Evolutionary conservation across 2,797 vertebrate genomes (phyloP), one percentile per base, ranked within the genome.

Genomic region (Sparus aurata): DNA sequence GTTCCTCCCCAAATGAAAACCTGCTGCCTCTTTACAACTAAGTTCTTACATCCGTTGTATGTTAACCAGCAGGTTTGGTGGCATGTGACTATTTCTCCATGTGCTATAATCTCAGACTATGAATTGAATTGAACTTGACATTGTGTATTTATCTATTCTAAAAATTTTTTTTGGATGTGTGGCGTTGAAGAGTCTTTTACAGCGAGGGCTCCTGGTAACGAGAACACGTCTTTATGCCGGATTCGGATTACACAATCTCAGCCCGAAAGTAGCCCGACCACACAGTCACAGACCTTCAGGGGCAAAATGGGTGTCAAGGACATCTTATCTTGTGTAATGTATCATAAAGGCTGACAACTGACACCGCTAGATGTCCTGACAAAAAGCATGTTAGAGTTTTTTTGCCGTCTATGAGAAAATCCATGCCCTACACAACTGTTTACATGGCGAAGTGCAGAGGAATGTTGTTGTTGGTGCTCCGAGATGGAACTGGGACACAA

Each of bases 11-110:
- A 25, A 23, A 23, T 50, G 3, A 43, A 73, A 45, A 58, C 20
- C 23, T 27, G 64, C n/a, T 41, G 20, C 13, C 27, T 45, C 62
- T 65, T 67, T 47, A 23, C 3, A 43, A 17, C 62, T 18, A 8
- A 62, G 25, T 4, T 25, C n/a, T 22, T 59, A 54, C 71, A 73
- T 47, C 50, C 73, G 79, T 23, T 69, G 25, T 2, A 43, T 12
- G 50, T 12, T 1, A 13, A 55, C 22, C 22, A 20, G 20, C 69
- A 54, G 54, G 34, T 66, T 62, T 10, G 2, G 10, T 38, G 69
- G 17, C 25, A 38, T 4, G 4, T 0, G 2, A 11, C 18, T 47
- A 4, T 55, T 61, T 18, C 15, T 20, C 47, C 8, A 18, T 0
- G 49, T 47, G 2, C 27, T 27, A 27, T 27, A 27, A 27, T 27